These are phyloP conservation scores for Thyatira batis DNA, from an alignment of 2,888 invertebrate genomes.

Conservation along the genomic window DNA sequence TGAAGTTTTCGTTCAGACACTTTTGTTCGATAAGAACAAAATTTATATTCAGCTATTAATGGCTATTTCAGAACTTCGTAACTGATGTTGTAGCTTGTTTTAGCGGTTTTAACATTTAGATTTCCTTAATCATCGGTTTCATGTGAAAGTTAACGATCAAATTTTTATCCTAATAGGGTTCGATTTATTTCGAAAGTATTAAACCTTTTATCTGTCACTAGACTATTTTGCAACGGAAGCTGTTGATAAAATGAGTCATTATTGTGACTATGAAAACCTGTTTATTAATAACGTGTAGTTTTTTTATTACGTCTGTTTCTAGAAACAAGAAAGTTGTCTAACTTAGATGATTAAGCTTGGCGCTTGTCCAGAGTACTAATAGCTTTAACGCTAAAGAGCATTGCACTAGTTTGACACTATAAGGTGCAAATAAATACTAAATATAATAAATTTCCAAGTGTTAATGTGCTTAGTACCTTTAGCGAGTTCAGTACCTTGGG, in stretches of 20 bases:
- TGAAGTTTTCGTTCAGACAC: constrained; percentile 20
- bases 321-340: constrained; percentile 6
- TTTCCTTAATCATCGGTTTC: neutral
- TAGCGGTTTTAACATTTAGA: constrained; percentile 1
- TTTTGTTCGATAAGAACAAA: constrained; percentile 23
- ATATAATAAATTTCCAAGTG: neutral
- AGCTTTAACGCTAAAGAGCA: constrained; percentile 5
- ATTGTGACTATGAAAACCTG: neutral
- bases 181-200: neutral
- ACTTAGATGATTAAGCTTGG: constrained; percentile 17
- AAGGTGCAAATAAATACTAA: neutral
- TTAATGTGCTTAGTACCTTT: neutral
- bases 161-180: neutral
- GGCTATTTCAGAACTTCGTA: constrained; percentile 11
- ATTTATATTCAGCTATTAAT: constrained; percentile 22
- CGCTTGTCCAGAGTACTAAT: constrained; percentile 19
- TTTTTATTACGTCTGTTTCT: constrained; percentile 3
- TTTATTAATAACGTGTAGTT: neutral
- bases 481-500: constrained; percentile 9
- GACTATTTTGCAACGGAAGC: too few species aligned
- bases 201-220: too few species aligned
- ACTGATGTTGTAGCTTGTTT: constrained; percentile 6
- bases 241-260: neutral
- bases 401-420: neutral
- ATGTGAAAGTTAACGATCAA: neutral